phyloP scores from a whole-genome alignment of 1,140 invertebrate species.

The Hyles vespertilio region DNA sequence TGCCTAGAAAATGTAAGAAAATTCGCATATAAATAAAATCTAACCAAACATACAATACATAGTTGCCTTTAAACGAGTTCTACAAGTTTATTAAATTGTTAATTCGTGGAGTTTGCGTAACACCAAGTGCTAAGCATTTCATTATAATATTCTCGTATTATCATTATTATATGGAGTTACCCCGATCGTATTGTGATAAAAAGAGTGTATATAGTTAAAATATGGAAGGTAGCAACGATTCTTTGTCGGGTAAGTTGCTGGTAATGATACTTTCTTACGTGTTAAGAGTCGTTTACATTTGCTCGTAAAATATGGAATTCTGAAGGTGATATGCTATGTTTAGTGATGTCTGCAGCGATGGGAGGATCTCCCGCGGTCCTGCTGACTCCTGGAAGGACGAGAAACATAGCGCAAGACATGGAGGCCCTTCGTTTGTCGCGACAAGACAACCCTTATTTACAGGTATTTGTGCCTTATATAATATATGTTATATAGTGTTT shows the following conservation, averaged over 20 bases:
- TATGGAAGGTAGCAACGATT: slow-evolving; percentile 65
- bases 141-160: slow-evolving; percentile 9
- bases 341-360: slow-evolving; percentile 44
- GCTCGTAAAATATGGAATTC: no score
- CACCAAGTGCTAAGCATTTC: no score
- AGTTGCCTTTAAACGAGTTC: no score
- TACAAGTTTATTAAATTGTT: no score
- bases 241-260: slow-evolving; percentile 48
- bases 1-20: no score
- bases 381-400: slow-evolving; percentile 82
- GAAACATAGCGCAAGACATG: slow-evolving; percentile 90
- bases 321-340: no score
- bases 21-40: no score
- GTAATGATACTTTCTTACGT: not conserved
- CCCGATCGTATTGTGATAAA: slow-evolving; percentile 5
- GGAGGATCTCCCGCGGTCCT: slow-evolving; percentile 78
- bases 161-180: slow-evolving; percentile 14
- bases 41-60: no score
- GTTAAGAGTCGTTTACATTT: no score
- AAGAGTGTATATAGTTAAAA: slow-evolving; percentile 18
- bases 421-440: slow-evolving; percentile 85
- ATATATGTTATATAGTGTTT: slow-evolving; percentile 2
- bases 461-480: slow-evolving; percentile 73
- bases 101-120: no score
- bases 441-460: slow-evolving; percentile 89